These are phyloP conservation scores for Meteorus colon DNA, from an alignment of 2,888 invertebrate species.

Conservation along the genomic window DNA sequence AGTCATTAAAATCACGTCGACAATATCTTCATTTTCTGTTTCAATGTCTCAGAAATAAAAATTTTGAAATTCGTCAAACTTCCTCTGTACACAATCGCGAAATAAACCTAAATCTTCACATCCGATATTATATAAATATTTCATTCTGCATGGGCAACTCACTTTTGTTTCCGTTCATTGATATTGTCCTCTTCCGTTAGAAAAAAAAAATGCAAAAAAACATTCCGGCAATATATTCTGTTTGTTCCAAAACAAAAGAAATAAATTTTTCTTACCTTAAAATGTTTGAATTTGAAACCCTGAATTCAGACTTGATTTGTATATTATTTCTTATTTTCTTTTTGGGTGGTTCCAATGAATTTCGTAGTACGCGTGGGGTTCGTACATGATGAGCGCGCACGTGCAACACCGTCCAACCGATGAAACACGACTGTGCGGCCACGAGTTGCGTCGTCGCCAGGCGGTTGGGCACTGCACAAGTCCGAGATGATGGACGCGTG, in stretches of 20 bases:
- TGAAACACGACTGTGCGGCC: constrained; percentile 66
- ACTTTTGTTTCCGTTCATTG: constrained; percentile 23
- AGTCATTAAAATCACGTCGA: constrained; percentile 32
- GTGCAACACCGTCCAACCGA: constrained; percentile 59
- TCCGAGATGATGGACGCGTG: constrained; percentile 53
- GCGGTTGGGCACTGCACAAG: constrained; percentile 46
- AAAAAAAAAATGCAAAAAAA: background rate
- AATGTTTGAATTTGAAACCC: background rate
- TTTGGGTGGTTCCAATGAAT: background rate
- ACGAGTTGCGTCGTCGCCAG: constrained; percentile 42
- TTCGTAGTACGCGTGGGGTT: background rate
- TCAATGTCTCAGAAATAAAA: constrained; percentile 1
- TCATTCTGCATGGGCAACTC: background rate
- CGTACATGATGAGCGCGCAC: constrained; percentile 34
- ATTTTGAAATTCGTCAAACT: background rate
- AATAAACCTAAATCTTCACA: constrained; percentile 6
- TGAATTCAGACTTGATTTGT: background rate
- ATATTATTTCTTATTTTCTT: background rate
- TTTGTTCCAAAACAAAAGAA: background rate
- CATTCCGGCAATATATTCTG: no score
- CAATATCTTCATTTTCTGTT: background rate
- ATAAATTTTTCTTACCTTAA: background rate
- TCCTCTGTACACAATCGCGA: background rate
- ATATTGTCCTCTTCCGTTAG: background rate
- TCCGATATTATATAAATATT: constrained; percentile 9